Conservation (phyloP, 2,888 invertebrate genomes). For the Microplitis manilae region DNA sequence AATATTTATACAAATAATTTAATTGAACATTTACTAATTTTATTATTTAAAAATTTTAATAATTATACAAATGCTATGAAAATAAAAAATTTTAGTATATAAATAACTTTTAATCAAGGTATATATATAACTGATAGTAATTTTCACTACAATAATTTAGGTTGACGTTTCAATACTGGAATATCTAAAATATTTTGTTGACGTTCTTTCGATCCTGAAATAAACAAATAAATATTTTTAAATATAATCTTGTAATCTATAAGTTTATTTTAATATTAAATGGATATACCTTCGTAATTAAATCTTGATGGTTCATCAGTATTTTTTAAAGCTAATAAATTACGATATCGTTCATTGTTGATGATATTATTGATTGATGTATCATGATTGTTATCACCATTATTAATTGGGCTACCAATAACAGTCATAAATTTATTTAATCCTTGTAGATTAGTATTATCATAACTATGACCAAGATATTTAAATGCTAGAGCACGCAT, state of each 20-base stretch:
- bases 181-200: conserved; percentile 79
- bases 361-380: background rate
- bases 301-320: background rate
- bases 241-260: background rate
- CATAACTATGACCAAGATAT: conserved; percentile 69
- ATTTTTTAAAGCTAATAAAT: background rate
- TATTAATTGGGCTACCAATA: background rate
- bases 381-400: background rate
- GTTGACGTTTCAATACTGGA: conserved; percentile 80
- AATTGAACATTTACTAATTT: no score
- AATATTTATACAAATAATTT: no score
- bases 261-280: no score
- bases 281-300: background rate
- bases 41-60: no score
- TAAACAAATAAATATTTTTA: conserved; percentile 26
- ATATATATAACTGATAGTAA: no score
- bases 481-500: conserved; percentile 75
- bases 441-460: background rate
- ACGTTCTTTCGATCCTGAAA: conserved; percentile 41
- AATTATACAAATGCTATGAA: background rate
- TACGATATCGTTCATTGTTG: background rate
- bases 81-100: background rate
- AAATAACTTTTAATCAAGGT: no score
- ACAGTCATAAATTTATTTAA: conserved; percentile 18
- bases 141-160: conserved; percentile 75